Base-by-base conservation (phyloP, 2,797 vertebrate genomes). In the Enteromius radiatus region DNA sequence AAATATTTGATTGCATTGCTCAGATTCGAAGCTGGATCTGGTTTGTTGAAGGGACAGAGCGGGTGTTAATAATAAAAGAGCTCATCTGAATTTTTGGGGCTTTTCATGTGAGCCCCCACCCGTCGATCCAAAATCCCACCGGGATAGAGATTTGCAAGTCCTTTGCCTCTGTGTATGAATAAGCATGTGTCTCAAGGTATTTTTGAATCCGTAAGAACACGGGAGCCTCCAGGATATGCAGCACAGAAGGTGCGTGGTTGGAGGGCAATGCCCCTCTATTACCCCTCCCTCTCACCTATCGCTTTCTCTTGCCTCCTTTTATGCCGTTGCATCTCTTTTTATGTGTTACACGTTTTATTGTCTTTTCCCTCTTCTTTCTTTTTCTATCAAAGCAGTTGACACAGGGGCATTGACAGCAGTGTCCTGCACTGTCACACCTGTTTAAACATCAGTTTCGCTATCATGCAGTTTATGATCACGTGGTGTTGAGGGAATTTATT, bases 171-270 rank as follows among this genome's bases (percentile, higher is more conserved):
- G 84, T 80, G 47, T 86, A 85, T 87, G 87, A 89, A 87, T 88
- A 88, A 87, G 85, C 89, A 88, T 89, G 85, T 73, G 76, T 88
- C 86, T 89, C 82, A 80, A 85, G 86, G 88, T 89, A 85, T 85
- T 84, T 89, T 84, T 88, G 85, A 87, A 84, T 86, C 67, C 23
- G 52, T 86, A 64, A 75, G 69, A 84, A 83, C 85, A 84, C 56
- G 23, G 86, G 86, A 75, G 84, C 84, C 81, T 88, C 67, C 65
- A 85, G 84, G 89, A 82, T 87, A 89, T 80, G 81, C 52, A 81
- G 81, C 84, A 80, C 84, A 88, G 85, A 85, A 89, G 82, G 81
- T 86, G 84, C 80, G 74, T 84, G 78, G 82, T 85, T 83, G 76
- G 54, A 81, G 45, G 78, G 23, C 45, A 65, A 15, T 45, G 73